Evolutionary conservation across 2,797 vertebrate species (phyloP), one percentile per base, ranked within the genome.

Genomic region (Pogonophryne albipinna): DNA sequence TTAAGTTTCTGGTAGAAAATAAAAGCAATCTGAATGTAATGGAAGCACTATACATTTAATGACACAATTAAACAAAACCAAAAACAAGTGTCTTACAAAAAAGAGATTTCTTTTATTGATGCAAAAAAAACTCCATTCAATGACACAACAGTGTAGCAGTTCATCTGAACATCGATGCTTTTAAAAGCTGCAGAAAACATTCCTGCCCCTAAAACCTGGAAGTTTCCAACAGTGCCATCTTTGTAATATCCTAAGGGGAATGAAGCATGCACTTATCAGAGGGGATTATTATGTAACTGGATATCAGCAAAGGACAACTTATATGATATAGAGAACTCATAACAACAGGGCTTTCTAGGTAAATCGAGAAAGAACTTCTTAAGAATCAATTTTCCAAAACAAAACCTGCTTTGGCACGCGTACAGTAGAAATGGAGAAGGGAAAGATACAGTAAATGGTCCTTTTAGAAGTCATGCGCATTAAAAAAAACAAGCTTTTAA

Each of bases 381-480:
- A 19, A 12, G 20, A 34, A 62, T 46, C 38, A 16, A 19, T 75
- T 56, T 42, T 60, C 68, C 60, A 69, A 65, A 85, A 71, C 20
- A 56, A 51, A 51, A 56, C 9, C 60, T 69, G 83, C 62, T 83
- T 86, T 78, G 79, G 80, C 77, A 89, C 73, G 66, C 72, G 69
- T 49, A 79, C 63, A 66, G 71, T 13, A 70, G 59, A 72, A 74
- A 69, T 49, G 47, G 9, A 27, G 58, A 31, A 27, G 58, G 7
- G 57, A 51, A 76, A 70, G 23, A 66, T 56, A 85, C 64, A 71
- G 49, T 45, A 67, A 86, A 78, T 85, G 84, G 82, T 84, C 86
- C 78, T 81, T 76, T 42, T 79, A 0, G 23, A 74, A 80, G 64
- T 84, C 85, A 82, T 85, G 84, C 79, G 85, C 75, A 74, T 34